phyloP scores from a whole-genome alignment of 2,888 invertebrate genomes.

The Acronicta aceris region DNA sequence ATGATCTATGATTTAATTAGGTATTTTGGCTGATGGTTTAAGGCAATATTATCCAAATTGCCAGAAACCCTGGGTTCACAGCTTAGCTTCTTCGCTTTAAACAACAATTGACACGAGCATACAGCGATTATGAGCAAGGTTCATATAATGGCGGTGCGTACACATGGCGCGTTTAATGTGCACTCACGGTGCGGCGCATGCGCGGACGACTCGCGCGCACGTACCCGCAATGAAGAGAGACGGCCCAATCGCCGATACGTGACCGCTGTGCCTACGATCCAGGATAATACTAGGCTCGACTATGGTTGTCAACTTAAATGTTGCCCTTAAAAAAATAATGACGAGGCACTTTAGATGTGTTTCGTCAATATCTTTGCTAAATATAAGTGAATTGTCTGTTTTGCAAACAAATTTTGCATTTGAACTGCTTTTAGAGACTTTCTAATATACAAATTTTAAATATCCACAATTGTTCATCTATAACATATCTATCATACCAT shows the following conservation, averaged over 20 bases:
- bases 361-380: neutral
- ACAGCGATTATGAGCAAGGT: conserved; percentile 64
- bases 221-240: conserved; percentile 75
- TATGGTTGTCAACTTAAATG: conserved; percentile 31
- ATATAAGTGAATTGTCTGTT: neutral
- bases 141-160: conserved; percentile 62
- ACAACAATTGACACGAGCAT: conserved; percentile 67
- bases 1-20: too few species aligned
- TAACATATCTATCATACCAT: too few species aligned
- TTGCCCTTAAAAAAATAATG: neutral
- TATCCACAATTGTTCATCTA: too few species aligned
- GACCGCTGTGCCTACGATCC: conserved; percentile 69
- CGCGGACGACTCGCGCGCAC: conserved; percentile 63
- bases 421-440: too few species aligned
- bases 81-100: conserved; percentile 55
- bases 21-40: too few species aligned
- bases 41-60: too few species aligned
- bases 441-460: too few species aligned
- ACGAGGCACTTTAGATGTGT: neutral
- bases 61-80: conserved; percentile 2
- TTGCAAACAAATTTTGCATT: too few species aligned
- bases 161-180: conserved; percentile 67
- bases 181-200: conserved; percentile 36
- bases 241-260: conserved; percentile 69
- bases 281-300: conserved; percentile 55